Conservation (phyloP, 2,888 invertebrate genomes). For the Noctua janthe region DNA sequence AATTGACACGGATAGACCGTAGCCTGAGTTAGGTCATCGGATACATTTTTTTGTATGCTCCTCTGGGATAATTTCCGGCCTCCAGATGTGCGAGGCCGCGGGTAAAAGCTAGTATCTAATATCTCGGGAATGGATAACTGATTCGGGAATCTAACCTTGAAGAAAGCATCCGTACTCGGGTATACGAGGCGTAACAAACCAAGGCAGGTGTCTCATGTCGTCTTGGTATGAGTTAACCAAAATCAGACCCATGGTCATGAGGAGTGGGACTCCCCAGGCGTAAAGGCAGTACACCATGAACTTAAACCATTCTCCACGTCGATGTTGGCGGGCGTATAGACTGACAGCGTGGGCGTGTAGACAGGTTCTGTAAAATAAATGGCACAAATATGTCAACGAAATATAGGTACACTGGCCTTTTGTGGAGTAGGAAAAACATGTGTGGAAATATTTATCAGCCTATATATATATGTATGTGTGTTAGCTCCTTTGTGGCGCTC, state of each 20-base stretch:
- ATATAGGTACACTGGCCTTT: too few relatives aligned
- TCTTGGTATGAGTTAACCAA: neutral
- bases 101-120: neutral
- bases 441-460: neutral
- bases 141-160: constrained; percentile 70
- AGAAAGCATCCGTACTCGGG: constrained; percentile 78
- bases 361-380: neutral
- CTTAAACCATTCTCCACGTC: neutral
- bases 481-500: neutral
- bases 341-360: constrained; percentile 21
- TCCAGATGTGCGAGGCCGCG: neutral
- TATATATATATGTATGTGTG: too few relatives aligned
- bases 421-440: neutral
- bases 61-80: neutral
- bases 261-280: constrained; percentile 69
- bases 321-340: constrained; percentile 26
- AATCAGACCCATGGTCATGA: constrained; percentile 74
- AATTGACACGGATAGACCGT: neutral
- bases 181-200: constrained; percentile 80
- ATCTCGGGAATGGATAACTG: neutral
- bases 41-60: neutral
- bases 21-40: neutral
- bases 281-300: neutral
- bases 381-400: neutral
- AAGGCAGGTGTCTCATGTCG: constrained; percentile 73